phyloP scores from a whole-genome alignment of 2,888 invertebrate species.

The Oeneis ivallda region DNA sequence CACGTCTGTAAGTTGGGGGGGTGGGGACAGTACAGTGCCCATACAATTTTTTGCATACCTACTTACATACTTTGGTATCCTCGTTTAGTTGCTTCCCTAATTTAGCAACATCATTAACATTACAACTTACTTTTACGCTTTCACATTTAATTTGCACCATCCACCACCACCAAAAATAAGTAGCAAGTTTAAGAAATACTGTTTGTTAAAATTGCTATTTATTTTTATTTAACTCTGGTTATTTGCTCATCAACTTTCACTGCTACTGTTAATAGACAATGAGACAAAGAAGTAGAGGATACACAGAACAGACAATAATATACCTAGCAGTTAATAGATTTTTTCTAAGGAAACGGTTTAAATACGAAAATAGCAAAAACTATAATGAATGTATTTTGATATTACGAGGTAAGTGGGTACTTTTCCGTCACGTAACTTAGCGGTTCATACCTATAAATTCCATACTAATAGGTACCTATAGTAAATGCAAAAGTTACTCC shows the following conservation, averaged over 20 bases:
- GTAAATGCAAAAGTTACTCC: not conserved
- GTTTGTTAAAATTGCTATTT: not conserved
- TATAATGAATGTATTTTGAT: slow-evolving; percentile 6
- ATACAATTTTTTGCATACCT: too few species aligned
- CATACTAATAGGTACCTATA: too few species aligned
- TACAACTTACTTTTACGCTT: too few species aligned
- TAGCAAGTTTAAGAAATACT: not conserved
- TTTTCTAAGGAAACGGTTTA: slow-evolving; percentile 13
- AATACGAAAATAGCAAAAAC: slow-evolving; percentile 8
- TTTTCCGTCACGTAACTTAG: slow-evolving; percentile 12
- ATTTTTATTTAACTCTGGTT: not conserved
- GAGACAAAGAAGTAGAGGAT: slow-evolving; percentile 7
- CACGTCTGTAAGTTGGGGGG: too few species aligned
- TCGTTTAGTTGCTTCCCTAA: too few species aligned
- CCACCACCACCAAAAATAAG: not conserved
- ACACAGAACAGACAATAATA: slow-evolving; percentile 3
- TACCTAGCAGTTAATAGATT: slow-evolving; percentile 10
- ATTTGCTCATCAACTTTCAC: slow-evolving; percentile 6
- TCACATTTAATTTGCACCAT: not conserved
- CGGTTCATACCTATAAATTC: not conserved
- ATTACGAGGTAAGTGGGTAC: not conserved
- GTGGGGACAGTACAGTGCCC: too few species aligned
- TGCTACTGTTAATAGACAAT: slow-evolving; percentile 2
- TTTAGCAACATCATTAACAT: too few species aligned
- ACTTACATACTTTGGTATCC: too few species aligned